These are phyloP conservation scores for Rhagonycha fulva DNA, from an alignment of 2,888 invertebrate genomes.

Conservation along the genomic window DNA sequence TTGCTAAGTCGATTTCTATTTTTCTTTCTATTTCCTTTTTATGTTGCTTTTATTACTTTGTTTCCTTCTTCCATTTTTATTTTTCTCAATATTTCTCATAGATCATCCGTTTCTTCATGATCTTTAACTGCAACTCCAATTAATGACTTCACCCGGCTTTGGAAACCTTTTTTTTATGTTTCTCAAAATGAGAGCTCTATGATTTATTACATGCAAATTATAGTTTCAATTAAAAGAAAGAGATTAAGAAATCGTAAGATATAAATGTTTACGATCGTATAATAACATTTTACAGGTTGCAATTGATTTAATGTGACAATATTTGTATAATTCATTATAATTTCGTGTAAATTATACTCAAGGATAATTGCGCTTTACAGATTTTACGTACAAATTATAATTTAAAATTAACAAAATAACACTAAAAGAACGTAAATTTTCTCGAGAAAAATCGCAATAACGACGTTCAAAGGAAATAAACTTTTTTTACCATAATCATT, in stretches of 20 bases:
- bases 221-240: not conserved
- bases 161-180: not conserved
- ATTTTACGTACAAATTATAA: not conserved
- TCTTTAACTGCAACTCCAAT: not conserved
- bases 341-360: not conserved
- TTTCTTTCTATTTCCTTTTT: too few relatives aligned
- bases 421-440: not conserved
- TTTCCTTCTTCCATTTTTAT: not conserved
- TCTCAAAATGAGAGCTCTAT: not conserved
- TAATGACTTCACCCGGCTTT: not conserved
- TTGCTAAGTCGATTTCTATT: too few relatives aligned
- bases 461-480: not conserved
- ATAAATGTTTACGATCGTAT: not conserved
- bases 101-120: not conserved
- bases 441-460: not conserved
- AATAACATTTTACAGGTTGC: not conserved
- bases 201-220: not conserved
- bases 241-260: not conserved
- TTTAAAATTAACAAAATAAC: not conserved
- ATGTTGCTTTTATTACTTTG: not conserved
- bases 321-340: not conserved
- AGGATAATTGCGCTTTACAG: not conserved
- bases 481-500: not conserved
- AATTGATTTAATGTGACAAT: not conserved
- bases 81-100: not conserved